Evolutionary conservation across 2,888 invertebrate genomes (phyloP), one percentile per base, ranked within the genome.

Genomic region (Lasioglossum morio): DNA sequence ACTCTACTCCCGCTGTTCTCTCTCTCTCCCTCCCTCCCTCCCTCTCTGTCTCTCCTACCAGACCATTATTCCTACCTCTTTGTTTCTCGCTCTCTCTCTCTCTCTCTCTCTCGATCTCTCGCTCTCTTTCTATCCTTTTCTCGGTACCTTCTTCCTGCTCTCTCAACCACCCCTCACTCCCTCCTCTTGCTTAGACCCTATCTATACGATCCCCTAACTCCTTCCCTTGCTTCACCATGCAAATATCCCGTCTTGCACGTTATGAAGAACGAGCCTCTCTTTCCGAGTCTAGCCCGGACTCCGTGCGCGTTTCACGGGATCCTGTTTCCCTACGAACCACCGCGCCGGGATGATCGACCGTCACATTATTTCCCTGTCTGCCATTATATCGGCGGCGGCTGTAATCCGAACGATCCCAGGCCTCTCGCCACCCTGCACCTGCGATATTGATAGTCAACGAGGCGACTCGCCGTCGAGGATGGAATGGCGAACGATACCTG

Each of bases 1-100:
- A 91, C 85, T 89, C 90, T 82, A 89, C 89, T 85, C 82, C 86
- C 79, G 53, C 81, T 69, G 34, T 73, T 43, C 81, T 82, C 72
- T 53, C 66, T 57, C 66, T 76, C n/a, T 43, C 66, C 46, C 66
- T 76, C n/a, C 34, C 77, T 27, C 72, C 16, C 46, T 48, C 79
- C 82, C 72, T 53, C 66, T 53, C 66, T 73, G 23, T 48, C 77
- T 27, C 72, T 27, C 40, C 57, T 80, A 34, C 46, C 37, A 77
- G 34, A 12, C 72, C 76, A 16, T 74, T 79, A 66, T 66, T 48
- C 70, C 37, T 40, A 66, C 30, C 66, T 77, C 72, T 30, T 60
- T 46, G 70, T 48, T 66, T 74, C 57, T 43, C 57, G 3, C 57
- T 27, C 72, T 27, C 37, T 46, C 48, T 37, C 63, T 79, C 70